These are phyloP conservation scores for Rhadina sibilatrix DNA, from an alignment of 2,113 vertebrate species.

Conservation along the genomic window DNA sequence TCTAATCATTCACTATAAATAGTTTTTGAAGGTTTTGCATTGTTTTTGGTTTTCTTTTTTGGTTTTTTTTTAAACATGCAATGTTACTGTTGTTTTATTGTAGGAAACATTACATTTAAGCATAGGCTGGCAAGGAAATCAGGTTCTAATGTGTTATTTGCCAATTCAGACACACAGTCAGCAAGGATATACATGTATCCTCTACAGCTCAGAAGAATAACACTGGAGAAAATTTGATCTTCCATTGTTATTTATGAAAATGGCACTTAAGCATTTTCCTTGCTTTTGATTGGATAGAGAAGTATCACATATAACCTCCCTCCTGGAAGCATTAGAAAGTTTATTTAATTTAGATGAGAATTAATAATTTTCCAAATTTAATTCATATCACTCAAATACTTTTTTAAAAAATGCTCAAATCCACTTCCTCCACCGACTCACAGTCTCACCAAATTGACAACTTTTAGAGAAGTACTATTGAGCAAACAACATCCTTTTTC, in stretches of 20 bases:
- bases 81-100: constrained; percentile 31
- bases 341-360: constrained; percentile 9
- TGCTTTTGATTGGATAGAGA: neutral
- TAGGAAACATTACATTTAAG: constrained; percentile 18
- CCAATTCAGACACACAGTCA: neutral
- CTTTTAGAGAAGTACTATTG: neutral
- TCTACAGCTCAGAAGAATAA: neutral
- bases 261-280: neutral
- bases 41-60: no score
- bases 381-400: neutral
- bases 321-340: neutral
- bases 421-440: neutral
- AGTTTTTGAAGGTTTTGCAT: rapidly evolving
- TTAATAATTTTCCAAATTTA: neutral
- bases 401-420: neutral
- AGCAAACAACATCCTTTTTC: neutral
- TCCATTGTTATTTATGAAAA: neutral
- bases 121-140: constrained; percentile 45
- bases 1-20: neutral
- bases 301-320: neutral
- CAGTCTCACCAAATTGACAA: neutral
- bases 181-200: neutral
- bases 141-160: neutral
- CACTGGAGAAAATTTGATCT: neutral
- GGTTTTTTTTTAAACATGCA: neutral